phyloP scores from a whole-genome alignment of 2,797 vertebrate species.

The Dendrocincla tyrannina region DNA sequence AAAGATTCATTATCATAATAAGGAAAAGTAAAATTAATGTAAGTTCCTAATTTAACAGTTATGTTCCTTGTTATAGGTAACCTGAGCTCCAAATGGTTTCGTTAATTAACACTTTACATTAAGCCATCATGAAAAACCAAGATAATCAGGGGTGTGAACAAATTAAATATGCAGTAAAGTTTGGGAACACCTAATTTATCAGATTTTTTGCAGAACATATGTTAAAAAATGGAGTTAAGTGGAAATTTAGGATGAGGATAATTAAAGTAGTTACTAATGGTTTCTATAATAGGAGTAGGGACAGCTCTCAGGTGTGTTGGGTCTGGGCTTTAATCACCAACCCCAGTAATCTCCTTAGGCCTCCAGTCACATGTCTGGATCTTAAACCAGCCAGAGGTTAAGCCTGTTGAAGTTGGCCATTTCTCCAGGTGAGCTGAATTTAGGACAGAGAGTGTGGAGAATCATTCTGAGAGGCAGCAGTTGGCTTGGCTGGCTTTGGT shows the following conservation, averaged over 20 bases:
- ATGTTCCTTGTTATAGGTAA: neutral
- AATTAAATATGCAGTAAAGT: neutral
- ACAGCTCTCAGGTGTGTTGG: conserved; percentile 11
- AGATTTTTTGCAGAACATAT: neutral
- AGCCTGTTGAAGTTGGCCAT: neutral
- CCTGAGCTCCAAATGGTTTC: neutral
- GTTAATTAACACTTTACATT: neutral
- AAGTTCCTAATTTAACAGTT: neutral
- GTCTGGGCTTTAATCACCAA: neutral
- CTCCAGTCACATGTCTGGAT: neutral
- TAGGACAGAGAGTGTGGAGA: neutral
- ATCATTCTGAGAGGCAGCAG: neutral
- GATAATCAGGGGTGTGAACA: neutral
- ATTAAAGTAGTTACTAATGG: neutral
- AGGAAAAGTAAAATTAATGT: neutral
- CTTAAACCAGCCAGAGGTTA: neutral
- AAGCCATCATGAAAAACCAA: neutral
- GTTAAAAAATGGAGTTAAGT: neutral
- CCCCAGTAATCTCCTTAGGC: neutral
- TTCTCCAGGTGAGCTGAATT: conserved; percentile 11
- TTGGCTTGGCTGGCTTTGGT: neutral
- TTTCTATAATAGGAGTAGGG: neutral
- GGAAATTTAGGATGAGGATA: neutral
- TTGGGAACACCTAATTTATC: neutral
- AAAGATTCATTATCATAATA: neutral